These are phyloP conservation scores for Phainopepla nitens DNA, from an alignment of 2,113 vertebrate genomes.

Conservation along the genomic window DNA sequence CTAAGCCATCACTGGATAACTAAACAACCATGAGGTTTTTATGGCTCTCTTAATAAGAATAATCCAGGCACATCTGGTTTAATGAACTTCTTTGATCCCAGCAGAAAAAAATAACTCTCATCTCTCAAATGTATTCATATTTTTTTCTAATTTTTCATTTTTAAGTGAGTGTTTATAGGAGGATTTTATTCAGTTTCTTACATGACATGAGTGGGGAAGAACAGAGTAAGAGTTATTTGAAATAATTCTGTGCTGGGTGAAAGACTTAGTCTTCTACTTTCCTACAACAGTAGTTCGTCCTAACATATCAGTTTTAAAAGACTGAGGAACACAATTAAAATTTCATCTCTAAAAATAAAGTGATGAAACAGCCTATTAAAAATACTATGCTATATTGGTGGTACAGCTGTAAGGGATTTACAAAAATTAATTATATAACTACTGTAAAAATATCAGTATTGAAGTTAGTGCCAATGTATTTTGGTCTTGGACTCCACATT, in stretches of 20 bases:
- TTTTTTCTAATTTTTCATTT: background rate
- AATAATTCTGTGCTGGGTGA: background rate
- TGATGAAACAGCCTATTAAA: slow-evolving; percentile 17
- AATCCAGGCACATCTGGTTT: background rate
- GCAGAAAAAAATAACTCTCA: background rate
- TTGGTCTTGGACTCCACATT: background rate
- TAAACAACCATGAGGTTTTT: background rate
- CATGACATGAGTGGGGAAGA: background rate
- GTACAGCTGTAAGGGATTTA: slow-evolving; percentile 53
- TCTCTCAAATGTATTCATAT: background rate
- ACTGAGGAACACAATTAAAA: background rate
- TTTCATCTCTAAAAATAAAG: slow-evolving; percentile 17
- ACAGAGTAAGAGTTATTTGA: background rate
- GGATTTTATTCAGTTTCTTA: background rate
- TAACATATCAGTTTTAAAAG: background rate
- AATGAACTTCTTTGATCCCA: background rate
- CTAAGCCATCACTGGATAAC: background rate
- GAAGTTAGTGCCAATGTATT: slow-evolving; percentile 36
- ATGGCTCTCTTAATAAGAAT: background rate
- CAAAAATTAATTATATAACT: slow-evolving; percentile 14
- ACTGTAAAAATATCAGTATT: slow-evolving; percentile 26
- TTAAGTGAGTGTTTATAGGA: background rate
- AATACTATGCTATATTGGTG: background rate
- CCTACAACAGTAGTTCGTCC: background rate
- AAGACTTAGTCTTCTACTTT: background rate